Conservation (phyloP, 2,888 invertebrate species). For the Silvanus unidentatus region DNA sequence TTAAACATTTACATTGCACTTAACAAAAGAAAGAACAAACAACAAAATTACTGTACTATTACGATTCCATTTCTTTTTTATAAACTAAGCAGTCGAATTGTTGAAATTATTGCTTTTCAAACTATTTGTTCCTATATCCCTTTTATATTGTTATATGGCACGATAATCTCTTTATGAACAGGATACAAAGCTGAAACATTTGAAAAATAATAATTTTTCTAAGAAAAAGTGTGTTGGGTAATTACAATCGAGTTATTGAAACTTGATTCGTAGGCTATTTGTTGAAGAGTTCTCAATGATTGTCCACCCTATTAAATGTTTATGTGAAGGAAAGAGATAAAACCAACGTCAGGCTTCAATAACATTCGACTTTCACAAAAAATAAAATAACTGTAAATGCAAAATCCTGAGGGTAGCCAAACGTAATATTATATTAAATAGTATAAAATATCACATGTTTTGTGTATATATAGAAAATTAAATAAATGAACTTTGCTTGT, state of each 20-base stretch:
- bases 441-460: slow-evolving; percentile 49
- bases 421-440: slow-evolving; percentile 40
- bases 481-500: slow-evolving; percentile 31
- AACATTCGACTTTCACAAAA: too few species aligned
- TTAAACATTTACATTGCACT: slow-evolving; percentile 41
- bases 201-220: slow-evolving; percentile 14
- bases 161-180: slow-evolving; percentile 30
- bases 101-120: slow-evolving; percentile 22
- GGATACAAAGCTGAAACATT: slow-evolving; percentile 14
- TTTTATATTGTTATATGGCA: slow-evolving; percentile 31
- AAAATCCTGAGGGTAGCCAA: slow-evolving; percentile 43
- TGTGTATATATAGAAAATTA: slow-evolving; percentile 42
- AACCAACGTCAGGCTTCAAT: too few species aligned
- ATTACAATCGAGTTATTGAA: not conserved
- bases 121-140: slow-evolving; percentile 14
- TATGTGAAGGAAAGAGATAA: too few species aligned
- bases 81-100: slow-evolving; percentile 43
- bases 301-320: too few species aligned
- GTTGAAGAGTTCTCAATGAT: too few species aligned
- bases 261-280: too few species aligned
- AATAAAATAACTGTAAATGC: slow-evolving; percentile 23
- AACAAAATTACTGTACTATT: slow-evolving; percentile 26
- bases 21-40: slow-evolving; percentile 27
- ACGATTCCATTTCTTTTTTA: slow-evolving; percentile 28
- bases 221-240: slow-evolving; percentile 3